Evolutionary conservation across 2,888 invertebrate species (phyloP), one percentile per base, ranked within the genome.

Genomic region (Lordiphosa andalusiaca): DNA sequence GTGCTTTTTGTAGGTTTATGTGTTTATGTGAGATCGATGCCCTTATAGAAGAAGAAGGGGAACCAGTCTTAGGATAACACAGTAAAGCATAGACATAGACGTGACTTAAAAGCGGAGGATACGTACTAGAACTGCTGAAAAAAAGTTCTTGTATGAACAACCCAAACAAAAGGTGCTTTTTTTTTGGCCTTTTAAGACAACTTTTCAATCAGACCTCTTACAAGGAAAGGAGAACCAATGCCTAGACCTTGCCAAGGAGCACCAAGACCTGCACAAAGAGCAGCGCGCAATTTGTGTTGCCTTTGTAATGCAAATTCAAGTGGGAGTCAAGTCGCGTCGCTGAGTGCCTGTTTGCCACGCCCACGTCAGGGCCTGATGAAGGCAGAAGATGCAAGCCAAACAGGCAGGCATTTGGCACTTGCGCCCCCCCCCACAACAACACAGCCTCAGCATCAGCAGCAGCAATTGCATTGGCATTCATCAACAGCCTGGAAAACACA

Each of bases 271-370:
- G 62, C 36, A 63, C 82, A 82, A 81, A 75, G 82, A 78, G 69
- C 76, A 75, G 65, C 73, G 62, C 57, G 75, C 84, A 82, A 82
- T 82, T 82, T 82, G 81, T 82, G 81, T 60, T 69, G 81, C 84
- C 81, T 82, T 82, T 82, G 83, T 82, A 59, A 82, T 82, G 81
- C 75, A 82, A 82, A 82, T 82, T 77, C 73, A 81, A 81, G 81
- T 81, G 83, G 81, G 81, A 83, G 83, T 81, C 77, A 67, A 77
- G 81, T 72, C 64, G 74, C 66, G 70, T 58, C 56, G 68, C 57
- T 53, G 73, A 81, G 81, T 77, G 76, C 23, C 66, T 66, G 53
- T 42, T 37, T 70, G 78, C 83, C 80, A 80, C 80, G 80, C 80
- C 80, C 55, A 81, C 80, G 48, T 42, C 40, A 40, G 7, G 50